These are phyloP conservation scores for Orthosia gracilis DNA, from an alignment of 2,888 invertebrate species.

Conservation along the genomic window DNA sequence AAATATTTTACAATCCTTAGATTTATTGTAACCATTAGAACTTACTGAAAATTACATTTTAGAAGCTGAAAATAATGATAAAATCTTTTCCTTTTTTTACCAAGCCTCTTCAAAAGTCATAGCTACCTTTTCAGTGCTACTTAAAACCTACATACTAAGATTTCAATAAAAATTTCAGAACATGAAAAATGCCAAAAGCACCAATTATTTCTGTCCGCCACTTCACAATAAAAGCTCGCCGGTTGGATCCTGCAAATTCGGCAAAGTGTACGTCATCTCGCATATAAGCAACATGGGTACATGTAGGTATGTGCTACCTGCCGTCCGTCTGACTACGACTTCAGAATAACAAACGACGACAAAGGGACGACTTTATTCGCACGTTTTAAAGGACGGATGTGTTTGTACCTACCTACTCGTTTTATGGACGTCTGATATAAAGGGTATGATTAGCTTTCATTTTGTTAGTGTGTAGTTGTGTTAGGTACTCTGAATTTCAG, in stretches of 20 bases:
- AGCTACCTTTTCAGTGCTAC: neutral
- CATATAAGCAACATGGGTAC: slow-evolving; percentile 32
- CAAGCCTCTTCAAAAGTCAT: neutral
- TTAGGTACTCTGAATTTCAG: neutral
- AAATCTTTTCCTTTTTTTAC: too few species aligned
- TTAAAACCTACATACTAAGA: too few species aligned
- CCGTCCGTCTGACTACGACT: slow-evolving; percentile 68
- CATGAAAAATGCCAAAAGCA: neutral
- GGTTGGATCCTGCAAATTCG: slow-evolving; percentile 59
- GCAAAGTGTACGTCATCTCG: slow-evolving; percentile 61
- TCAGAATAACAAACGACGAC: slow-evolving; percentile 75
- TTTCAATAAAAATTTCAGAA: neutral
- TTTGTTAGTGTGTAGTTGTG: neutral
- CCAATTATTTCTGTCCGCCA: slow-evolving; percentile 47
- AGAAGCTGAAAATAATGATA: neutral
- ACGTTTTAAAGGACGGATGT: slow-evolving; percentile 63
- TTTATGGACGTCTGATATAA: slow-evolving; percentile 25
- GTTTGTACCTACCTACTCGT: slow-evolving; percentile 27
- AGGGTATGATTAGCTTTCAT: slow-evolving; percentile 16
- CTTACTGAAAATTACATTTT: neutral
- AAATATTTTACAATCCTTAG: neutral
- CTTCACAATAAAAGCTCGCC: slow-evolving; percentile 42
- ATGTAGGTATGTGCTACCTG: slow-evolving; percentile 73
- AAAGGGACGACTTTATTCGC: slow-evolving; percentile 66
- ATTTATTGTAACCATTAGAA: neutral